Evolutionary conservation across 2,113 vertebrate species (phyloP), one percentile per base, ranked within the genome.

Genomic region (Apistogramma diplotaenia): DNA sequence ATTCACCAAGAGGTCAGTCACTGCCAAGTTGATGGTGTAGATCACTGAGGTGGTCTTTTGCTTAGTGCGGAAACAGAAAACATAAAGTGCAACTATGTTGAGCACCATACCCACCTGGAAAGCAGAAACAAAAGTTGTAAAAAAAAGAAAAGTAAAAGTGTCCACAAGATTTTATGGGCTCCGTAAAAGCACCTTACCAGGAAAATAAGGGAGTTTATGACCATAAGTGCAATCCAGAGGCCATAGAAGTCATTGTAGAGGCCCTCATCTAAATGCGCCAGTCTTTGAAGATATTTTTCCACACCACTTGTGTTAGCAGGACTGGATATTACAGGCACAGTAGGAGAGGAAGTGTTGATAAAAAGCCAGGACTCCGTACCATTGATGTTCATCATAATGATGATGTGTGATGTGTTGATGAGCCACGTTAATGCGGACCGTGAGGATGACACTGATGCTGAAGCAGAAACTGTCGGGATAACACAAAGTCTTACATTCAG

Each of bases 21-120:
- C 93, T 0, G 96, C 97, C 89, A 99, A 89, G 91, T 99, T 99
- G 92, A 99, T 96, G 85, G 98, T 99, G 92, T 99, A 99, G 92
- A 96, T 97, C 70, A 99, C 96, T 0, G 98, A 97, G 0, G 98
- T 97, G 79, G 96, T 97, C 94, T 95, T 96, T 10, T 95, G 95
- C 78, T 95, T 96, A 1, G 97, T 99, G 55, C 96, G 96, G 91
- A 96, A 96, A 88, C 97, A 98, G 93, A 99, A 99, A 61, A 99
- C 96, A 0, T 98, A 99, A 35, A 99, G 93, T 0, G 98, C 98
- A 37, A 99, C 94, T 43, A 94, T 96, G 88, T 99, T 99, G 85
- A 99, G 96, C 76, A 95, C 95, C 91, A 97, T 96, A 11, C 98
- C 98, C 27, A 95, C 96, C 84, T 97, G 92, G 88, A 96, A 96